Conservation (phyloP, 1,140 invertebrate species). For the Nixonia krombeini region DNA sequence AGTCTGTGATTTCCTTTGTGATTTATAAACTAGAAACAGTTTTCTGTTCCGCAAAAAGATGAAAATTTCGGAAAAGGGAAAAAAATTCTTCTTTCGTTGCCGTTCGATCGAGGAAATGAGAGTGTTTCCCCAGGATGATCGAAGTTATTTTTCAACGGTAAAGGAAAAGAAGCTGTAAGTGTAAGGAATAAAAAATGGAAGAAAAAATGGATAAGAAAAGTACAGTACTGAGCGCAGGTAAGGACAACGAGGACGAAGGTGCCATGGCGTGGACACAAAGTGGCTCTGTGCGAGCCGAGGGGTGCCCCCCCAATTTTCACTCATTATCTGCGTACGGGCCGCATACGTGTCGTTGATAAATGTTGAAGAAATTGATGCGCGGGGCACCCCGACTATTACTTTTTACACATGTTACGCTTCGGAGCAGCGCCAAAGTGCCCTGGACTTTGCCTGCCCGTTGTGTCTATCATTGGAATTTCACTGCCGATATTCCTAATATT, state of each 20-base stretch:
- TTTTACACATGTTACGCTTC: constrained; percentile 52
- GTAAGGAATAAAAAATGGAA: constrained; percentile 10
- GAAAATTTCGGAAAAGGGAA: constrained; percentile 17
- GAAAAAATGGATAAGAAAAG: constrained; percentile 37
- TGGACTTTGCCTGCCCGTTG: constrained; percentile 59
- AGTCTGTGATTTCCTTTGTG: constrained; percentile 74
- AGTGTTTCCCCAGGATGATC: constrained; percentile 51
- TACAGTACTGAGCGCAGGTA: constrained; percentile 41
- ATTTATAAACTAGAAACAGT: constrained; percentile 70
- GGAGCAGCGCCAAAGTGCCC: constrained; percentile 57
- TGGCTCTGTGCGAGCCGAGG: constrained; percentile 56
- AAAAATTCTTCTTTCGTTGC: constrained; percentile 16
- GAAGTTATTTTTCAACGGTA: constrained; percentile 65
- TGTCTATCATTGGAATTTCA: constrained; percentile 72
- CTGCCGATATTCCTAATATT: constrained; percentile 73
- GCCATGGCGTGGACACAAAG: constrained; percentile 55
- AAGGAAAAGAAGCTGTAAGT: constrained; percentile 22
- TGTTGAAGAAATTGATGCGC: constrained; percentile 58
- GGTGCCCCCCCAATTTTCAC: constrained; percentile 63
- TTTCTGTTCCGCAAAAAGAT: constrained; percentile 36
- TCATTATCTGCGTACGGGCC: constrained; percentile 54
- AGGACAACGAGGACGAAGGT: constrained; percentile 54
- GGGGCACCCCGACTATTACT: constrained; percentile 63
- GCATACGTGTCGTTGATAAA: constrained; percentile 51
- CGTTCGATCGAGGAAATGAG: constrained; percentile 43